Evolutionary conservation across 1,140 invertebrate genomes (phyloP).

Genomic region (Eriosoma lanigerum): DNA sequence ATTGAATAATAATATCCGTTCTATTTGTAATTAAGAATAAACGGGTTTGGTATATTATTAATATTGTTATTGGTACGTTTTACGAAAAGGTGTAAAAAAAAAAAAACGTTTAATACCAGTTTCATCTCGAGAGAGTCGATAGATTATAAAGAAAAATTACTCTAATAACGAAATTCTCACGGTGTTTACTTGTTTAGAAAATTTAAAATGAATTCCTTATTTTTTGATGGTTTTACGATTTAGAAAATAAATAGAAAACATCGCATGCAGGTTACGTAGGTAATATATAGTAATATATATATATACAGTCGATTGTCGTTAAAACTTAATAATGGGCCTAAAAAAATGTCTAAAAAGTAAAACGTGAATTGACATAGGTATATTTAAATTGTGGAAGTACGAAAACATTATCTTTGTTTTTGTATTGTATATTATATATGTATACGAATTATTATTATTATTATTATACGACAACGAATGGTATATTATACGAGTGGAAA

Average conservation of each 20-base stretch:
- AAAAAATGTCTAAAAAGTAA: no score
- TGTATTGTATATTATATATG: background rate
- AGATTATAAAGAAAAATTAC: background rate
- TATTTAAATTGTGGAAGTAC: background rate
- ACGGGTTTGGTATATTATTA: background rate
- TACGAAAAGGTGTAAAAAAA: background rate
- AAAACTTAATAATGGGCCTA: no score
- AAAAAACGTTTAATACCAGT: constrained; percentile 16
- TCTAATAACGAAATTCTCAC: background rate
- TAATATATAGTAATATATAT: no score
- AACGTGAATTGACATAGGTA: no score
- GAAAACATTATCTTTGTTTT: background rate
- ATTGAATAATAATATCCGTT: background rate
- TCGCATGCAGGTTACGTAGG: no score
- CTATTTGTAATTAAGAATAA: background rate
- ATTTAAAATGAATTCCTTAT: no score
- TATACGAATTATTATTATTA: no score
- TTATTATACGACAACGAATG: background rate
- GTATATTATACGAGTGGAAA: background rate
- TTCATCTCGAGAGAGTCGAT: constrained; percentile 1
- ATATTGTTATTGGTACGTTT: background rate
- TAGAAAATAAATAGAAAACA: no score
- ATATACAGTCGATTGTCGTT: no score
- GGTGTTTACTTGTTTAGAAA: no score
- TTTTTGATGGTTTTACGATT: no score